phyloP scores from a whole-genome alignment of 2,888 invertebrate genomes.

The Hirtodrosophila cameraria region DNA sequence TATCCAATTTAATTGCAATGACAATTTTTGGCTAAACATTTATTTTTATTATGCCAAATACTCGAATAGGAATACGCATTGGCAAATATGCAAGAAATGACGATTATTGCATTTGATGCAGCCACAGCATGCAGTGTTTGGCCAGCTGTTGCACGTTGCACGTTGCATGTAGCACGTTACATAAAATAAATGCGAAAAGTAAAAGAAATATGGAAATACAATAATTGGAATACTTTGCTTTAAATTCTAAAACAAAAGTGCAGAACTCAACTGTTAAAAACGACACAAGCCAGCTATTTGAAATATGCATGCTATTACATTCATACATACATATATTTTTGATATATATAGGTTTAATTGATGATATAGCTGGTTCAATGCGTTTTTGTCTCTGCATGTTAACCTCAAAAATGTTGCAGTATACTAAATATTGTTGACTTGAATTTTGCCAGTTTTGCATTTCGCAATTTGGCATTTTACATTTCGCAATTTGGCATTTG shows the following conservation, averaged over 20 bases:
- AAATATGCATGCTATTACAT: conserved; percentile 1
- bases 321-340: background rate
- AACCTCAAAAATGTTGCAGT: conserved; percentile 50
- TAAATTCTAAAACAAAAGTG: conserved; percentile 11
- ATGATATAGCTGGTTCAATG: conserved; percentile 35
- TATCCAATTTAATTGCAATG: conserved; percentile 28
- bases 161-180: background rate
- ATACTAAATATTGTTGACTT: conserved; percentile 32
- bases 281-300: background rate
- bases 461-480: conserved; percentile 17
- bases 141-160: conserved; percentile 43
- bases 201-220: conserved; percentile 16
- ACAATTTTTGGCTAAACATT: conserved; percentile 13
- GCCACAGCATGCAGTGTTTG: conserved; percentile 43
- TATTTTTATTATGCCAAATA: conserved; percentile 22
- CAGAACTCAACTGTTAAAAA: background rate
- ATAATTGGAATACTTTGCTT: conserved; percentile 29
- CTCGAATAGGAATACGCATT: conserved; percentile 5
- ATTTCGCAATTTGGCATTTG: background rate
- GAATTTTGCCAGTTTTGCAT: conserved; percentile 34
- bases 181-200: conserved; percentile 12
- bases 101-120: conserved; percentile 5
- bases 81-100: background rate
- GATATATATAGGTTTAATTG: conserved; percentile 37
- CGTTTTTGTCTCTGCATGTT: conserved; percentile 34